Base-by-base conservation (phyloP, 1,140 invertebrate species). In the Metopolophium dirhodum region DNA sequence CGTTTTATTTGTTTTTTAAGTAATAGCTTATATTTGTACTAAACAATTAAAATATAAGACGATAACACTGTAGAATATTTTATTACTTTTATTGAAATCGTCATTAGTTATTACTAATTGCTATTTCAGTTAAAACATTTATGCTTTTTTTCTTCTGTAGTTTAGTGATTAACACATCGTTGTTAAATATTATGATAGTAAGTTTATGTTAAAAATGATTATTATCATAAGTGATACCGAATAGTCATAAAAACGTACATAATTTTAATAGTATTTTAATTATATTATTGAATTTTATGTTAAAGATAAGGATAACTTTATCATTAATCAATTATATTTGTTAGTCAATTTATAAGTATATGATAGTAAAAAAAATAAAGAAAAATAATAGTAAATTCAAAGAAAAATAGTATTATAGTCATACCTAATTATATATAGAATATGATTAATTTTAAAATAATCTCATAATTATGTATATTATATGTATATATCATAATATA, bases 221-320 rank as follows among this genome's bases (percentile, higher is more conserved):
- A n/a, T 77, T 77, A 77, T 77, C 22, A 35, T 18, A n/a, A 77
- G 14, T 77, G 61, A n/a, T 77, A 77, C 3, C 14, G 0, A 88
- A 88, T 88, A 88, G 49, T 51, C n/a, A 35, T 88, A 35, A 51
- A 88, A 88, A 35, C 49, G 20, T 88, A 9, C 49, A 23, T 88
- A 47, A 88, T 88, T 88, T 88, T 54, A 88, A 88, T 88, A 51
- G 47, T 35, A 23, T 23, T 51, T 22, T 51, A 88, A 51, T 88
- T n/a, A 51, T 51, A 88, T 51, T 88, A 51, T 37, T 37, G 45
- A 22, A 35, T 88, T 54, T 54, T 47, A 23, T 88, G 30, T 88
- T 88, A 35, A 87, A 88, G 87, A 88, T 88, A 35, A 87, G 49
- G 87, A 88, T 88, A 88, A 51, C 49, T 88, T 88, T 88, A 54